Percentiles rank a stretch among this genome's conserved stretches.
phyloP scores from a whole-genome alignment of 2,113 vertebrate genomes.

The Strix uralensis region DNA sequence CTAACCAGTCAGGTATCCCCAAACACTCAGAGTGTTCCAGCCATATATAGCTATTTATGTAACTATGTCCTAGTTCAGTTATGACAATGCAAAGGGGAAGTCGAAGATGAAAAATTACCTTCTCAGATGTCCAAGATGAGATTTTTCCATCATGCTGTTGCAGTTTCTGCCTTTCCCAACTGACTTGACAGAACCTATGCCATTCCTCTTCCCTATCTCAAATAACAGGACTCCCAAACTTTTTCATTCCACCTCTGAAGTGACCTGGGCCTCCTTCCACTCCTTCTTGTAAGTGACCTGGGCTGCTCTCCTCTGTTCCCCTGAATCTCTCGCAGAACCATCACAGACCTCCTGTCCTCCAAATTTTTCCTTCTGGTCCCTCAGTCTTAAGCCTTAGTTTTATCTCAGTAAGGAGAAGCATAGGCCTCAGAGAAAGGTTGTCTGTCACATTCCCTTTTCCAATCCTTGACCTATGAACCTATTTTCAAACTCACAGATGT shows the following conservation, averaged over 20 bases:
- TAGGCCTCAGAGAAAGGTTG: not conserved
- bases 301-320: not conserved
- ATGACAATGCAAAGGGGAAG: not conserved
- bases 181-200: not conserved
- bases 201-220: not conserved
- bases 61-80: not conserved
- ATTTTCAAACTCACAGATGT: not conserved
- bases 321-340: not conserved
- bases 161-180: not conserved
- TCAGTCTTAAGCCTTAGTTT: not conserved
- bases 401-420: not conserved
- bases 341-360: not conserved
- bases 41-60: not conserved
- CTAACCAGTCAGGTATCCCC: not conserved
- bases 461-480: accelerated
- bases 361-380: not conserved
- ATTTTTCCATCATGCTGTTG: not conserved
- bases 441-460: not conserved
- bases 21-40: not conserved
- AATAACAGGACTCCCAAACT: accelerated
- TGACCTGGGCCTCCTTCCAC: not conserved
- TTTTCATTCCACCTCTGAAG: not conserved
- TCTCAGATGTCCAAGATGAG: not conserved
- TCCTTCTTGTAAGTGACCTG: not conserved
- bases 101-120: not conserved